A percentile compares a stretch with the other conserved stretches of the same genome.
Conservation (phyloP, 2,888 invertebrate genomes). For the Abrostola tripartita region DNA sequence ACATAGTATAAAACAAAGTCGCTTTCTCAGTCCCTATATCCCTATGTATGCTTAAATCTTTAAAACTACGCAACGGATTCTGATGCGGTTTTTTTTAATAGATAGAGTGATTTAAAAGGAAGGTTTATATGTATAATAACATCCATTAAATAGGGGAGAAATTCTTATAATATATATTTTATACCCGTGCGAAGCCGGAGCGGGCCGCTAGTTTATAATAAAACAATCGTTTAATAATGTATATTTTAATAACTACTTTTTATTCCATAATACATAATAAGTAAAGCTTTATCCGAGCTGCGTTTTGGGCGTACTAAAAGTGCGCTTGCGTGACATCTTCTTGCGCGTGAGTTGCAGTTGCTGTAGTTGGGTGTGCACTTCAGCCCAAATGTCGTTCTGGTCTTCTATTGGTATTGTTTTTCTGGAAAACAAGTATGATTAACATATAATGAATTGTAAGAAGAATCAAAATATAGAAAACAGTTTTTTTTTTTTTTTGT, state of each 20-base stretch:
- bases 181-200: too few species aligned
- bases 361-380: slow-evolving; percentile 93
- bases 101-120: too few species aligned
- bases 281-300: slow-evolving; percentile 72
- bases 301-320: slow-evolving; percentile 73
- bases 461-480: slow-evolving; percentile 26
- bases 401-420: slow-evolving; percentile 96
- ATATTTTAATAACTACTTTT: slow-evolving; percentile 49
- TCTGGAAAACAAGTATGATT: slow-evolving; percentile 77
- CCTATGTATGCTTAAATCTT: too few species aligned
- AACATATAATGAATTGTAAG: background rate
- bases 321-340: slow-evolving; percentile 79
- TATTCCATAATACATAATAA: slow-evolving; percentile 18
- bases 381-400: slow-evolving; percentile 94
- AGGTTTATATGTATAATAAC: too few species aligned
- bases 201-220: too few species aligned
- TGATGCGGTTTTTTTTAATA: too few species aligned
- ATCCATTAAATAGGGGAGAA: too few species aligned
- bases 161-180: too few species aligned
- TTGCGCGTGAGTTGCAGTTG: slow-evolving; percentile 90
- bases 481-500: background rate
- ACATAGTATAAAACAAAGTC: too few species aligned
- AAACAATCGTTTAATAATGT: slow-evolving; percentile 14
- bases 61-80: too few species aligned
- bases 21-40: too few species aligned